A percentile compares a stretch with the other conserved stretches of the same genome.
Conservation (phyloP, 2,888 invertebrate genomes). For the Tiliacea citrago region DNA sequence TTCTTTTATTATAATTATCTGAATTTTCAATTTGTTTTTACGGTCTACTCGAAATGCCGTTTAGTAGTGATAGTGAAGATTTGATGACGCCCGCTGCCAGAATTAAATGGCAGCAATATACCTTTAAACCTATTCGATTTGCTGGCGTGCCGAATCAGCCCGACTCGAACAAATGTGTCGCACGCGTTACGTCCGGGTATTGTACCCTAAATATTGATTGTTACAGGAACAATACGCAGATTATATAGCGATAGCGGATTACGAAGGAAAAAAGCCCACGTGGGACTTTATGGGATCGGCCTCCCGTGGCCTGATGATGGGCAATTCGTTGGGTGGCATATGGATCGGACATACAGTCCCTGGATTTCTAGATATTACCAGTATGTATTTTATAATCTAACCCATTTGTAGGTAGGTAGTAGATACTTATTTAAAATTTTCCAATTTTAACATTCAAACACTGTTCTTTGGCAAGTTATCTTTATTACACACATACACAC, state of each 20-base stretch:
- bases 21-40: no score
- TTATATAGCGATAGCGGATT: slow-evolving; percentile 71
- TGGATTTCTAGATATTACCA: slow-evolving; percentile 91
- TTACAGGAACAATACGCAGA: slow-evolving; percentile 54
- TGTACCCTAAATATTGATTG: neutral
- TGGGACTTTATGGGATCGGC: slow-evolving; percentile 50
- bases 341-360: slow-evolving; percentile 98
- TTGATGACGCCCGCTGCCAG: no score
- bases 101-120: neutral
- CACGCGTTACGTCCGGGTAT: neutral
- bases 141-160: no score
- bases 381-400: slow-evolving; percentile 36
- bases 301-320: slow-evolving; percentile 82
- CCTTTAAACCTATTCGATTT: no score
- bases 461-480: no score
- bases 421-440: no score
- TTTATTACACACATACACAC: no score
- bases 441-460: no score
- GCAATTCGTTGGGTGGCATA: slow-evolving; percentile 92
- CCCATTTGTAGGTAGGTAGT: neutral
- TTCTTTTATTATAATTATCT: no score
- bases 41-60: no score
- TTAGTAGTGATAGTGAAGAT: no score
- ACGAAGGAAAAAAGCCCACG: slow-evolving; percentile 58
- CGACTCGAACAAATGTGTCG: neutral